A percentile compares a stretch with the other conserved stretches of the same genome.
Conservation (phyloP, 1,140 invertebrate species). For the Bombus fervidus region DNA sequence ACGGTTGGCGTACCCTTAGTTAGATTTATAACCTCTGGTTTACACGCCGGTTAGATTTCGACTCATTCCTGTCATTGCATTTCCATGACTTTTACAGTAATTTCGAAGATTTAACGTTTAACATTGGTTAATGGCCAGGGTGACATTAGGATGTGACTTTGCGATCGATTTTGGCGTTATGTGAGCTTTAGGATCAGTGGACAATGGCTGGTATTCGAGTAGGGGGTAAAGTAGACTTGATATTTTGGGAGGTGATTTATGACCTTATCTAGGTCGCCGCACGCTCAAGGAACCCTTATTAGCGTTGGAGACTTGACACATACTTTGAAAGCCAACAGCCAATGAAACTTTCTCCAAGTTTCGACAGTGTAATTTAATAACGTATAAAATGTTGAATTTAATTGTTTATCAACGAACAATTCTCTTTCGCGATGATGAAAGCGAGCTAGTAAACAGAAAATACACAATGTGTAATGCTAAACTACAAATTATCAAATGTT, state of each 20-base stretch:
- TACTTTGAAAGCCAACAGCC: background rate
- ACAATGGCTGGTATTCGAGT: background rate
- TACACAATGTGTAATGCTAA: no score
- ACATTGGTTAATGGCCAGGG: background rate
- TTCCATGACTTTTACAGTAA: background rate
- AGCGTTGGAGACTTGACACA: background rate
- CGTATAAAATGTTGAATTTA: background rate
- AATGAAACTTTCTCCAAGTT: background rate
- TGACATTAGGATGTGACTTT: background rate
- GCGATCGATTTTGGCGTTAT: background rate
- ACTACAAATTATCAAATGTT: no score
- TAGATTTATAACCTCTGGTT: background rate
- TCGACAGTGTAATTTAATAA: background rate
- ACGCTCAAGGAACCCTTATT: background rate
- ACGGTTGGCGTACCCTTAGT: background rate
- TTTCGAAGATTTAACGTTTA: background rate
- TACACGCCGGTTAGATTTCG: background rate
- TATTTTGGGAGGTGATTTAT: background rate
- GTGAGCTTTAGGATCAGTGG: background rate
- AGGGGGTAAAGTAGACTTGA: background rate
- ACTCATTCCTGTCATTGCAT: background rate
- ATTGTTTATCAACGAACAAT: no score
- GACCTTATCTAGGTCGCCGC: background rate
- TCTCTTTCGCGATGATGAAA: no score
- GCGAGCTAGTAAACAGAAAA: no score